Base-by-base conservation (phyloP, 2,888 invertebrate species). In the Leptura quadrifasciata region DNA sequence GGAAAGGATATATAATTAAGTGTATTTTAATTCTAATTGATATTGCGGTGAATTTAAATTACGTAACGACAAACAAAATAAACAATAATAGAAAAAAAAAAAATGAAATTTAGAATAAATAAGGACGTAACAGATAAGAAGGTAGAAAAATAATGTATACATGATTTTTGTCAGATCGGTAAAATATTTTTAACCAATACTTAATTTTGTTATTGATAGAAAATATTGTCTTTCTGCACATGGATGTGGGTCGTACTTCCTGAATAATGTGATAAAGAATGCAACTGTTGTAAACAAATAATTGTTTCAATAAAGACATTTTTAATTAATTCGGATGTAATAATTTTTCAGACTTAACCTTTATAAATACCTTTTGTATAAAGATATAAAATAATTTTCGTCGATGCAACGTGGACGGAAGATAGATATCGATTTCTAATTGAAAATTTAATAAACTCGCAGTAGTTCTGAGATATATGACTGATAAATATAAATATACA, bases 361-460 rank as follows among this genome's bases (percentile, higher is more conserved):
- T n/a, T 47, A n/a, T 47, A n/a, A 47, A 47, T 47, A n/a, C 27
- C 1, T 3, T 6, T 47, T n/a, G 12, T 47, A 47, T n/a, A n/a
- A 47, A 47, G 47, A 47, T n/a, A n/a, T 47, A 2, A 15, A 39
- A 15, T 4, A 15, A n/a, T 0, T n/a, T n/a, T n/a, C n/a, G 5
- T 47, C 0, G n/a, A n/a, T 3, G 4, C n/a, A n/a, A 47, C n/a
- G 47, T 5, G 47, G n/a, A n/a, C n/a, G 17, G n/a, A 15, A 47
- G 15, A n/a, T 39, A n/a, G n/a, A n/a, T n/a, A 47, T n/a, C 15
- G 47, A 47, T n/a, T 47, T 47, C 47, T 47, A 3, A 47, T 17
- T n/a, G n/a, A n/a, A 47, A 47, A 47, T 47, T 47, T 47, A 47
- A 47, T 47, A n/a, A 47, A 47, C n/a, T 47, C 47, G 17, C 47